phyloP scores from a whole-genome alignment of 2,888 invertebrate species.

The Geotrupes spiniger region DNA sequence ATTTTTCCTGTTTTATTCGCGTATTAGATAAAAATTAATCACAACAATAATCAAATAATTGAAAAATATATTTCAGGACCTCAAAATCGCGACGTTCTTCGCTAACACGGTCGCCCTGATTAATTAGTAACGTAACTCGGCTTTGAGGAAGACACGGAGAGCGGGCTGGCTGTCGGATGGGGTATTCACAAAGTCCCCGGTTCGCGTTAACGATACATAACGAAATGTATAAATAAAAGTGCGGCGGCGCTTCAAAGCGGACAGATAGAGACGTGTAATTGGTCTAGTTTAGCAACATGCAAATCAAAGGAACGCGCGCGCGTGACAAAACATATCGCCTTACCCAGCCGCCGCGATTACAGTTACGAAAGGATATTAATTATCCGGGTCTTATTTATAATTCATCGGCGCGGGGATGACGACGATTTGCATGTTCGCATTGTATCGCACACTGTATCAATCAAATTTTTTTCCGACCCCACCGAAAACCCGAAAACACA shows the following conservation, averaged over 20 bases:
- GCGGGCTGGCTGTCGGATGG: constrained; percentile 20
- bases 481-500: neutral
- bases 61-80: no score
- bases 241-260: constrained; percentile 40
- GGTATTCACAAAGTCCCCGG: constrained; percentile 33
- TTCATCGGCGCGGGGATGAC: constrained; percentile 3
- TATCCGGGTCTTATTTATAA: constrained; percentile 25
- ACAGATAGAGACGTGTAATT: constrained; percentile 46
- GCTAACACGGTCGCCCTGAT: constrained; percentile 28
- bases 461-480: neutral
- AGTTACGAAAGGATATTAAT: constrained; percentile 40
- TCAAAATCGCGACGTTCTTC: no score
- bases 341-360: constrained; percentile 35
- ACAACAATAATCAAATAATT: no score
- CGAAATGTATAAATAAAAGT: constrained; percentile 46
- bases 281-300: constrained; percentile 49
- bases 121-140: constrained; percentile 35
- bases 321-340: constrained; percentile 50
- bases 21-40: no score
- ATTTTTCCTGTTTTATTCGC: no score
- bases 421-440: constrained; percentile 1
- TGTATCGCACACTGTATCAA: no score
- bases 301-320: constrained; percentile 46
- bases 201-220: constrained; percentile 45
- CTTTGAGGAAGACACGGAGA: constrained; percentile 34